Evolutionary conservation across 2,797 vertebrate genomes (phyloP).

Genomic region (Siniperca undulata): DNA sequence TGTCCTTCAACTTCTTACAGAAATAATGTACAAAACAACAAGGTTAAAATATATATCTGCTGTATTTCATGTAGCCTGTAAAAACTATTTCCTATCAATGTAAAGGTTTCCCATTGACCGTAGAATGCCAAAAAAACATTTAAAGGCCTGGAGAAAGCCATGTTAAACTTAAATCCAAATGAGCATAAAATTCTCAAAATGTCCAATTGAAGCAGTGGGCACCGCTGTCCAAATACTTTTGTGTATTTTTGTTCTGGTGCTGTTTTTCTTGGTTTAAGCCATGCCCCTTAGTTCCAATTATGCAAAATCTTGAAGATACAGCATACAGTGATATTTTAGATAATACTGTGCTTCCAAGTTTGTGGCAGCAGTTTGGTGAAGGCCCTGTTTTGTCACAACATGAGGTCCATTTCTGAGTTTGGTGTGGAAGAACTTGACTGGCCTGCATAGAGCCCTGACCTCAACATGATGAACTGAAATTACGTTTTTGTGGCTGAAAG

Average conservation of each 20-base stretch:
- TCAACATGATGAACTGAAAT: neutral
- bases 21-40: neutral
- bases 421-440: neutral
- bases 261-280: neutral
- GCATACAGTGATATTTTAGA: neutral
- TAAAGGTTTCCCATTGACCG: neutral
- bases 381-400: no score
- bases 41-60: neutral
- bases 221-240: neutral
- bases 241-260: neutral
- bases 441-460: neutral
- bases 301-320: neutral
- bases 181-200: neutral
- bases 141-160: neutral
- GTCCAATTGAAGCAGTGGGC: neutral
- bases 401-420: neutral
- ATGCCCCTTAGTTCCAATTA: neutral
- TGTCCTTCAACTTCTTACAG: slow-evolving; percentile 3
- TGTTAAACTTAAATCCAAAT: neutral
- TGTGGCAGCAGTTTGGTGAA: no score
- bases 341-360: neutral
- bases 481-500: neutral
- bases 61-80: neutral
- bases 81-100: neutral
- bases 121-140: neutral